Base-by-base conservation (phyloP, 2,113 vertebrate genomes). In the Holacanthus passer region DNA sequence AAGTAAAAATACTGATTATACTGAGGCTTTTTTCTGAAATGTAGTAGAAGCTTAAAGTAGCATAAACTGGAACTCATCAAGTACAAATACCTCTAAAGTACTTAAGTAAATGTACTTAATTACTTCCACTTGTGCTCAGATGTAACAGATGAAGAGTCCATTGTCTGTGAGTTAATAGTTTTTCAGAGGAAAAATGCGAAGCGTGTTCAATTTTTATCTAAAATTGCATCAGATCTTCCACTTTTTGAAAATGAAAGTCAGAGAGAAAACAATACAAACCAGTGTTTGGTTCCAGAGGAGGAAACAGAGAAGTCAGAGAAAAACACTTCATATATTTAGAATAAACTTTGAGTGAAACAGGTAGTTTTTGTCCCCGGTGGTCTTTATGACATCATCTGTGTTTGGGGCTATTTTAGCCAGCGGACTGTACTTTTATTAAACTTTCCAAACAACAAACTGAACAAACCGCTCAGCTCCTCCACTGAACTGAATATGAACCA, bases 401-500 rank as follows among this genome's bases (percentile, higher is more conserved):
- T 77, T 14, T 55, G 62, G n/a, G 75, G 27, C 37, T 83, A 52
- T 59, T 66, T 72, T 35, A 59, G 32, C 37, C 67, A 4, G 52
- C 22, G 4, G 7, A 4, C 53, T 50, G 32, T 3, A n/a, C 52
- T 59, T 41, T 29, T 53, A 60, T 48, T 24, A 39, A 75, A 74
- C 41, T 29, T 52, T 43, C 41, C 29, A 39, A 75, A 75, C 43
- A 39, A 32, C 16, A 24, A 35, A 4, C 50, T 48, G 76, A n/a
- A n/a, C n/a, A n/a, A n/a, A 48, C 52, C 10, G 55, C 48, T 35
- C 52, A 35, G 37, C 68, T 56, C 20, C 12, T 3, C n/a, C 43
- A 48, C 3, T 83, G 77, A 70, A 78, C 84, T 75, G 81, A 81
- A 74, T 72, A 75, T 81, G 62, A 89, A 83, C 72, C 64, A 53